Conservation (phyloP, 2,888 invertebrate genomes). For the Chrysina gloriosa region DNA sequence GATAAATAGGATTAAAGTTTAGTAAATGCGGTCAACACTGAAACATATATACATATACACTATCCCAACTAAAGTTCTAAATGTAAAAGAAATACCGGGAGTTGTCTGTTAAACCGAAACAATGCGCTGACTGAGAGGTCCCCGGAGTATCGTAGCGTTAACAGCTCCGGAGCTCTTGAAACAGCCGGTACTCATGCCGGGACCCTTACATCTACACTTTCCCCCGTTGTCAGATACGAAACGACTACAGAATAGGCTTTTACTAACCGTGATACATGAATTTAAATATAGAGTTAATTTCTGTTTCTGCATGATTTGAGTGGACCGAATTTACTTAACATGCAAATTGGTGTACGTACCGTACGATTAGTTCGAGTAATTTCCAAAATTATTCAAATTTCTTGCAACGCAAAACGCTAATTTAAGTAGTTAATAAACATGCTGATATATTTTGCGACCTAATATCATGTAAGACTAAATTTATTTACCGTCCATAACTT, state of each 20-base stretch:
- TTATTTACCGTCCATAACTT: no score
- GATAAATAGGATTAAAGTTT: no score
- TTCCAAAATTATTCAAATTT: slow-evolving; percentile 20
- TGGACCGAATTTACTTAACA: slow-evolving; percentile 13
- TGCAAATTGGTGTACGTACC: slow-evolving; percentile 24
- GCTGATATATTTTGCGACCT: no score
- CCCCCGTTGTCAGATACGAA: slow-evolving; percentile 10
- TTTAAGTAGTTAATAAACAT: background rate
- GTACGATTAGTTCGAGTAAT: slow-evolving; percentile 30
- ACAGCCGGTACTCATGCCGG: slow-evolving; percentile 43
- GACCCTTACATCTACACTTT: slow-evolving; percentile 40
- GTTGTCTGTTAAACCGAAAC: slow-evolving; percentile 58
- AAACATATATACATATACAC: background rate
- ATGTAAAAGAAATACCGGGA: slow-evolving; percentile 57
- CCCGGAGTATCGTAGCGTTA: slow-evolving; percentile 54
- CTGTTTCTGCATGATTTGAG: slow-evolving; percentile 11
- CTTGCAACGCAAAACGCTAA: background rate
- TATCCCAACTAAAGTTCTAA: slow-evolving; percentile 45
- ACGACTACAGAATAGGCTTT: slow-evolving; percentile 31
- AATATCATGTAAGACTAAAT: no score
- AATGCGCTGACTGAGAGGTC: slow-evolving; percentile 55
- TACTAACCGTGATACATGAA: slow-evolving; percentile 32
- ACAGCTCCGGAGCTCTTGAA: slow-evolving; percentile 52
- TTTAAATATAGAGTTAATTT: slow-evolving; percentile 34
- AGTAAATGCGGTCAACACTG: background rate